Conservation (phyloP, 1,140 invertebrate species). For the Campoletis sonorensis region DNA sequence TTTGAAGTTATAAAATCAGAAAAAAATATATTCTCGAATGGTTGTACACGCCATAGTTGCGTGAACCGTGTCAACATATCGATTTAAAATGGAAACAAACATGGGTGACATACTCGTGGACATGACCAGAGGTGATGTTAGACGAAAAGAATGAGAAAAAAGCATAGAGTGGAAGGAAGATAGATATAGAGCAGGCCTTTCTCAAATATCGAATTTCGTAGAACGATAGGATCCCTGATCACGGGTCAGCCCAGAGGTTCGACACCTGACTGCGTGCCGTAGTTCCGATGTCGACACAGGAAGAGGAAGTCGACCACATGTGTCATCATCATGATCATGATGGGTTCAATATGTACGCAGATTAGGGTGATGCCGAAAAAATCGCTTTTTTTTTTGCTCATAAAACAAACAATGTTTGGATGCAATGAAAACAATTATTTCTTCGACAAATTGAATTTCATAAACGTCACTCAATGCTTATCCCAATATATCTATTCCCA, state of each 20-base stretch:
- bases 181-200: constrained; percentile 5
- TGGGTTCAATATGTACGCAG: too few relatives aligned
- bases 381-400: too few relatives aligned
- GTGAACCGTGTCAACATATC: background rate
- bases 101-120: constrained; percentile 5
- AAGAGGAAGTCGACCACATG: constrained; percentile 70
- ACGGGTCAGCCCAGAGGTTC: constrained; percentile 38
- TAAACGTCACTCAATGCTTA: too few relatives aligned
- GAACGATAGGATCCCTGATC: constrained; percentile 44
- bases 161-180: too few relatives aligned
- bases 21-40: background rate
- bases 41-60: background rate
- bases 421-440: too few relatives aligned
- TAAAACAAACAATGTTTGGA: too few relatives aligned
- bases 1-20: background rate
- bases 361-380: too few relatives aligned
- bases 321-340: background rate
- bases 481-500: background rate
- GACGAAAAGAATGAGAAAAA: background rate
- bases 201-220: constrained; percentile 54
- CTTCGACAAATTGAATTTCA: too few relatives aligned
- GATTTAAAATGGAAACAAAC: background rate
- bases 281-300: constrained; percentile 68
- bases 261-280: constrained; percentile 63
- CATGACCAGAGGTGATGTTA: background rate